Evolutionary conservation across 2,888 invertebrate species (phyloP).

Genomic region (Aspidiotus destructor): DNA sequence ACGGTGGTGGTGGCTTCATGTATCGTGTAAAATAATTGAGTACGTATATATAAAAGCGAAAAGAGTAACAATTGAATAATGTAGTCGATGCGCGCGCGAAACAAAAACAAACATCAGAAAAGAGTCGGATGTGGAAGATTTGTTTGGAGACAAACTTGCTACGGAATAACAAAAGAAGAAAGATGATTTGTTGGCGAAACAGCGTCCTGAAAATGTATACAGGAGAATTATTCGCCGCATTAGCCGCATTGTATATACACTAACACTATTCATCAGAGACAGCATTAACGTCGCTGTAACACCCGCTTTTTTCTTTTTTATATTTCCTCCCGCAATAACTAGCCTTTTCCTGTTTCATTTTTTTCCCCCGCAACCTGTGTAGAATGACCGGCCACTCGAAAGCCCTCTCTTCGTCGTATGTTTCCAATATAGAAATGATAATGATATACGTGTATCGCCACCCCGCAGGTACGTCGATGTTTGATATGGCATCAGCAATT

Average conservation of each 20-base stretch:
- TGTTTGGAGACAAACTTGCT: slow-evolving; percentile 25
- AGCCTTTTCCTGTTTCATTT: slow-evolving; percentile 17
- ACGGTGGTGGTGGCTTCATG: slow-evolving; percentile 13
- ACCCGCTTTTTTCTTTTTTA: slow-evolving; percentile 6
- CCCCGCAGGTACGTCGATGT: no score
- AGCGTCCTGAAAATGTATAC: slow-evolving; percentile 29
- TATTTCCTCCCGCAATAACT: slow-evolving; percentile 5
- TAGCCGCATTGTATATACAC: slow-evolving; percentile 29
- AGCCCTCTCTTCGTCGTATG: not conserved
- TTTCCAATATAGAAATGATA: no score
- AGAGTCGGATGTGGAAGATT: slow-evolving; percentile 31
- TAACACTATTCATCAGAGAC: slow-evolving; percentile 14
- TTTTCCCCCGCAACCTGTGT: slow-evolving; percentile 17
- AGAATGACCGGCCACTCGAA: slow-evolving; percentile 10
- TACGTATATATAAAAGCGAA: slow-evolving; percentile 3
- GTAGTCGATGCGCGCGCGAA: slow-evolving; percentile 5
- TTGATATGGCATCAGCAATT: not conserved
- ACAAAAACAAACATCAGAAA: slow-evolving; percentile 33
- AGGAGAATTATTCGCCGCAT: slow-evolving; percentile 31
- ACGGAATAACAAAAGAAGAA: slow-evolving; percentile 24
- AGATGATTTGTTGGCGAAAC: slow-evolving; percentile 32
- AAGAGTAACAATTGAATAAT: slow-evolving; percentile 2
- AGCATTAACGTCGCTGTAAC: slow-evolving; percentile 25
- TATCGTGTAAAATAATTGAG: slow-evolving; percentile 27
- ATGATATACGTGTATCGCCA: no score